Evolutionary conservation across 2,113 vertebrate genomes (phyloP).

Genomic region (Athene noctua): DNA sequence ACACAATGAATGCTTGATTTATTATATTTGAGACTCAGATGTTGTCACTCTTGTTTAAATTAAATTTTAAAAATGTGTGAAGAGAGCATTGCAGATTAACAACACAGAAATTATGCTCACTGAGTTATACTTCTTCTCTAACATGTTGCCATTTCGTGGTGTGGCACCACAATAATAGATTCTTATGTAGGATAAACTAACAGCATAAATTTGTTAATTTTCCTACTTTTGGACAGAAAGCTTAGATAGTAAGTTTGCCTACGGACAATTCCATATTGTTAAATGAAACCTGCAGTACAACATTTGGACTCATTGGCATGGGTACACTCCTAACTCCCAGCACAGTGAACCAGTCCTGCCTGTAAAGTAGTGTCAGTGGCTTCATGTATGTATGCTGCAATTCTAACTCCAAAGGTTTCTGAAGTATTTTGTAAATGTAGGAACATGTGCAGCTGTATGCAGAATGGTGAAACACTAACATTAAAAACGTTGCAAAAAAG

Average conservation of each 20-base stretch:
- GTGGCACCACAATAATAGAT: background rate
- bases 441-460: background rate
- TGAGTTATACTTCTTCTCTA: background rate
- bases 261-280: background rate
- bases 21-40: background rate
- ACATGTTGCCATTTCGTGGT: background rate
- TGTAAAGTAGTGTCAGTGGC: background rate
- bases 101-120: background rate
- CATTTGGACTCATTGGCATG: background rate
- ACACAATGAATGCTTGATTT: background rate
- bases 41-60: slow-evolving; percentile 4
- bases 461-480: background rate
- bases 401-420: background rate
- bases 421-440: background rate
- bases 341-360: background rate
- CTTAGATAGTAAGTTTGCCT: background rate
- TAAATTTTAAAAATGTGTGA: background rate
- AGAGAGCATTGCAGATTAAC: background rate
- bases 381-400: background rate
- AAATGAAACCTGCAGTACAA: background rate
- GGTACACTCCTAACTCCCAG: background rate
- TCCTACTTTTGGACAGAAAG: background rate
- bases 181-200: background rate
- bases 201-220: background rate
- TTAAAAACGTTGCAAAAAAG: background rate